Percentiles rank a stretch among this genome's conserved stretches.
These are phyloP conservation scores for Clupea harengus DNA, from an alignment of 2,113 vertebrate species.

Conservation along the genomic window DNA sequence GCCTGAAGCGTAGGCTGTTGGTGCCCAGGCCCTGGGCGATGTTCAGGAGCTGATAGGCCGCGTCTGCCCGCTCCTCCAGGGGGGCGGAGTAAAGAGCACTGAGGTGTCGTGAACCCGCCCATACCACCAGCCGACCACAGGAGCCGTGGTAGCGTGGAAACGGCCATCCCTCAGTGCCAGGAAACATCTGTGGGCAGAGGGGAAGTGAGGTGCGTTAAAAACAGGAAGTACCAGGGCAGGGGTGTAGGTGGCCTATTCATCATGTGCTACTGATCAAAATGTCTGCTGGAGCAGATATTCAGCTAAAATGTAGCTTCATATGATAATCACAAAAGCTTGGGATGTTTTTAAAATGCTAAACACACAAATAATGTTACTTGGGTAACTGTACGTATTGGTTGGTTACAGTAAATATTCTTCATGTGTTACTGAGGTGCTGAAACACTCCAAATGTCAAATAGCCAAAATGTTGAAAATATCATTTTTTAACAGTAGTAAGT, in stretches of 20 bases:
- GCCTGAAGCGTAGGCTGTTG: conserved; percentile 80
- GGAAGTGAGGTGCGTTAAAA: conserved; percentile 27
- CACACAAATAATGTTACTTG: neutral
- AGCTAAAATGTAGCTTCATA: neutral
- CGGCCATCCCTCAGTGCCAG: conserved; percentile 79
- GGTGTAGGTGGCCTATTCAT: neutral
- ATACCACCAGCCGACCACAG: conserved; percentile 76
- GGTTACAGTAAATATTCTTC: neutral
- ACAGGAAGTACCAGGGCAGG: conserved; percentile 10
- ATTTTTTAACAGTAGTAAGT: too few relatives aligned
- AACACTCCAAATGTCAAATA: neutral
- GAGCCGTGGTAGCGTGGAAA: conserved; percentile 80
- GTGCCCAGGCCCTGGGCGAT: conserved; percentile 71
- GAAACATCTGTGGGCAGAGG: conserved; percentile 76
- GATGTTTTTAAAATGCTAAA: neutral
- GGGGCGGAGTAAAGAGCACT: conserved; percentile 59
- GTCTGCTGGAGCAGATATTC: neutral
- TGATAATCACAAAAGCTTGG: neutral
- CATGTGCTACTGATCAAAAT: neutral
- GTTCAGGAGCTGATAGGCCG: conserved; percentile 76
- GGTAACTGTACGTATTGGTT: neutral
- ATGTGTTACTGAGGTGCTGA: neutral
- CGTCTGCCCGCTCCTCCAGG: conserved; percentile 67
- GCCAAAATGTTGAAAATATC: too few relatives aligned
- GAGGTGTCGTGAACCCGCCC: conserved; percentile 68